These are phyloP conservation scores for Candoia aspera DNA, from an alignment of 2,113 vertebrate species.

Conservation along the genomic window DNA sequence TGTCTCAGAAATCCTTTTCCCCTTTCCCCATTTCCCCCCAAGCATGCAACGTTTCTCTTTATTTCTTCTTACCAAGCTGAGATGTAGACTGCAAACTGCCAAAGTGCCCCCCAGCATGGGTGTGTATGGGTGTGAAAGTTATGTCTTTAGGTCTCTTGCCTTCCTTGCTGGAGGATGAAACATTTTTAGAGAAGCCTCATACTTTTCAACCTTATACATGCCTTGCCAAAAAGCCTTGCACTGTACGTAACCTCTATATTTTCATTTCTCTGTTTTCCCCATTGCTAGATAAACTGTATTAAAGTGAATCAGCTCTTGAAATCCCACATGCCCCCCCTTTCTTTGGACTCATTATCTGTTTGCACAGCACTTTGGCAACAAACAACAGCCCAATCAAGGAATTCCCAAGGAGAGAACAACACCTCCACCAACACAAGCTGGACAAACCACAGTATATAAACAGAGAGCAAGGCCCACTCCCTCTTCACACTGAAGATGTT, in stretches of 20 bases:
- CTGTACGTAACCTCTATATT: not conserved
- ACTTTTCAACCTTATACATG: not conserved
- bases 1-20: not conserved
- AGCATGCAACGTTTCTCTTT: not conserved
- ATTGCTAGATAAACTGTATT: not conserved
- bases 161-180: not conserved
- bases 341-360: not conserved
- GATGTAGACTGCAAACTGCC: not conserved
- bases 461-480: no score
- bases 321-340: not conserved
- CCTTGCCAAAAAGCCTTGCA: not conserved
- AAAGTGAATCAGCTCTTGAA: not conserved
- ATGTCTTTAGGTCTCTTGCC: not conserved
- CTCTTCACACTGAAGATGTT: no score
- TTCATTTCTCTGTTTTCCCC: not conserved
- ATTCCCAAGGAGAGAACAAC: no score
- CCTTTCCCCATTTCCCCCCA: not conserved
- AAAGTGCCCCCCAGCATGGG: not conserved
- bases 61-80: not conserved
- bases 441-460: no score
- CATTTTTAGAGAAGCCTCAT: not conserved
- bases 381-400: no score
- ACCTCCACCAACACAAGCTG: no score
- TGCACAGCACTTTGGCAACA: not conserved
- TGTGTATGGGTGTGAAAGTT: not conserved